A percentile compares a stretch with the other conserved stretches of the same genome.
These are phyloP conservation scores for Anastatus disparis DNA, from an alignment of 1,140 invertebrate species.

Conservation along the genomic window DNA sequence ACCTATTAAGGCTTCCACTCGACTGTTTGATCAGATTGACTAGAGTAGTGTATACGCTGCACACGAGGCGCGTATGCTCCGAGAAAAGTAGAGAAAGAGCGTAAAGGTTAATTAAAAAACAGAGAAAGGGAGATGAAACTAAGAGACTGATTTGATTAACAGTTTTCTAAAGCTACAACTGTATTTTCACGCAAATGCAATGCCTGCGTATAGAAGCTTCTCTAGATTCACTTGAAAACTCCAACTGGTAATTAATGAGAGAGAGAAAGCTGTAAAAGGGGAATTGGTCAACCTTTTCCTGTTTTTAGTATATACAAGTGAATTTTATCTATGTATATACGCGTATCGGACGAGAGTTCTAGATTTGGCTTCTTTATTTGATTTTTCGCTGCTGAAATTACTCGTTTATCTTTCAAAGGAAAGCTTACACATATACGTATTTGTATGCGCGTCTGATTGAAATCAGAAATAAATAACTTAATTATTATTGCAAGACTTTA, in stretches of 20 bases:
- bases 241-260: no score
- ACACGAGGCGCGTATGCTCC: background rate
- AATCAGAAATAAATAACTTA: background rate
- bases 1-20: conserved; percentile 45
- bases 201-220: no score
- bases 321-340: no score
- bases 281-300: no score
- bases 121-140: no score
- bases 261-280: no score
- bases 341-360: background rate
- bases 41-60: no score
- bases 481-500: background rate
- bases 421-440: no score
- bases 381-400: conserved; percentile 2
- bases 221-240: no score
- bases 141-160: conserved; percentile 52
- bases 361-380: conserved; percentile 11
- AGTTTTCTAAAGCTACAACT: conserved; percentile 17
- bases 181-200: no score
- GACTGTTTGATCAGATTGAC: conserved; percentile 55
- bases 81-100: background rate
- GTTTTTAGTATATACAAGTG: no score
- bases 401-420: background rate
- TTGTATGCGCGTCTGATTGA: background rate
- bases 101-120: conserved; percentile 53